phyloP scores from a whole-genome alignment of 2,888 invertebrate genomes.

The Drosophila atripex region DNA sequence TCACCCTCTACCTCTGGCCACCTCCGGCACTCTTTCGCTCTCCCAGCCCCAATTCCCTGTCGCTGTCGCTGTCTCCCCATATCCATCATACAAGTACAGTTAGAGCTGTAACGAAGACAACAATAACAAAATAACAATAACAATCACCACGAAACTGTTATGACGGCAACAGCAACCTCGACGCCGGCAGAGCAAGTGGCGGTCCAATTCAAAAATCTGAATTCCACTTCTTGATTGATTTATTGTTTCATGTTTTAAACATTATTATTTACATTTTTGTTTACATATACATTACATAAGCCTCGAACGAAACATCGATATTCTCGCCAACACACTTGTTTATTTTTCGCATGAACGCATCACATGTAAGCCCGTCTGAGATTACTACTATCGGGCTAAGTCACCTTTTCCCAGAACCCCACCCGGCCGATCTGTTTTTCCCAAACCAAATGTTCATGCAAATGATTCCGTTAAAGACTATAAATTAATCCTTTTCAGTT shows the following conservation, averaged over 20 bases:
- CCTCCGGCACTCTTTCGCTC: background rate
- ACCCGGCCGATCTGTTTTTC: background rate
- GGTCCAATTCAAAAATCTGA: too few relatives aligned
- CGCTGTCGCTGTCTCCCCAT: constrained; percentile 21
- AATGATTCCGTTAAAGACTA: too few relatives aligned
- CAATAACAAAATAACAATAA: constrained; percentile 5
- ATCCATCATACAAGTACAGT: constrained; percentile 50
- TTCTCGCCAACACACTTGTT: background rate
- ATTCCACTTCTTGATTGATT: too few relatives aligned
- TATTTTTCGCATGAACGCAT: background rate
- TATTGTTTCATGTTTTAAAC: too few relatives aligned
- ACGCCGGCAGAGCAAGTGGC: too few relatives aligned
- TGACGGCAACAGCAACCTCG: too few relatives aligned
- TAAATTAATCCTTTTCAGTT: constrained; percentile 57
- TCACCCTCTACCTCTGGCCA: background rate
- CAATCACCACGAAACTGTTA: background rate
- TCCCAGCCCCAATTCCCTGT: background rate
- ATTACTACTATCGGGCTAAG: background rate
- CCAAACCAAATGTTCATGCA: too few relatives aligned
- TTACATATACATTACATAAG: too few relatives aligned
- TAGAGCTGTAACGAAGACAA: constrained; percentile 32
- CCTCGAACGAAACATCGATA: too few relatives aligned
- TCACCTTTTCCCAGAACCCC: background rate
- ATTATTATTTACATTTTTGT: too few relatives aligned
- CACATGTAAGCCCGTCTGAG: background rate